Evolutionary conservation across 2,888 invertebrate genomes (phyloP), one percentile per base, ranked within the genome.

Genomic region (Leucozona laternaria): DNA sequence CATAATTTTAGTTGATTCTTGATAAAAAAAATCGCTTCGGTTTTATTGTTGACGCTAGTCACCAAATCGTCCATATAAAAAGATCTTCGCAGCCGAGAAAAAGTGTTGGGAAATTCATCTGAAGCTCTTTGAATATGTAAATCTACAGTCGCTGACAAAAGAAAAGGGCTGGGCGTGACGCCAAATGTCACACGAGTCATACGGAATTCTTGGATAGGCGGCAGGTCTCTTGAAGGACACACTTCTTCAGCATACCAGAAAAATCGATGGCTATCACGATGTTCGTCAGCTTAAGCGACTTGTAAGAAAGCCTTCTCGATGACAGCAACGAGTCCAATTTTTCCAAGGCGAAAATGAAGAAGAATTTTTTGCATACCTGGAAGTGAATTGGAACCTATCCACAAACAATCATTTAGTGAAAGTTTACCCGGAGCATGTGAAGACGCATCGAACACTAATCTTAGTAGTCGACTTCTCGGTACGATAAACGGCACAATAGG

Each of bases 381-480:
- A 17, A 40, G 60, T 25, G 40, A 4, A 60, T 60, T 60, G 37
- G 60, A 60, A 2, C 60, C 60, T 6, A 25, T 60, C 40, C 40
- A 60, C 22, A 60, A 60, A 25, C 60, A 60, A 22, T 60, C 40
- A 60, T 60, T 60, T 40, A 58, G 22, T 4, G 58, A 58, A 37
- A 37, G 58, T 20, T 58, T 34, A 58, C 37, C 58, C 37, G 53
- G 53, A 53, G 15, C 25, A 53, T 53, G 53, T 28, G 53, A 4
- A 25, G 53, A 28, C 15, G 53, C 53, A 53, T 53, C 53, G n/a
- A 43, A 43, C n/a, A 43, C 43, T 15, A 43, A 43, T 43, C n/a
- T 43, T n/a, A 6, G 43, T 43, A 0, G 43, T 25, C 15, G 55
- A 57, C 55, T 57, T 57, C 55, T 57, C 31, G 31, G 55, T 31